Evolutionary conservation across 2,888 invertebrate species (phyloP), one percentile per base, ranked within the genome.

Genomic region (Ormyrus nitidulus): DNA sequence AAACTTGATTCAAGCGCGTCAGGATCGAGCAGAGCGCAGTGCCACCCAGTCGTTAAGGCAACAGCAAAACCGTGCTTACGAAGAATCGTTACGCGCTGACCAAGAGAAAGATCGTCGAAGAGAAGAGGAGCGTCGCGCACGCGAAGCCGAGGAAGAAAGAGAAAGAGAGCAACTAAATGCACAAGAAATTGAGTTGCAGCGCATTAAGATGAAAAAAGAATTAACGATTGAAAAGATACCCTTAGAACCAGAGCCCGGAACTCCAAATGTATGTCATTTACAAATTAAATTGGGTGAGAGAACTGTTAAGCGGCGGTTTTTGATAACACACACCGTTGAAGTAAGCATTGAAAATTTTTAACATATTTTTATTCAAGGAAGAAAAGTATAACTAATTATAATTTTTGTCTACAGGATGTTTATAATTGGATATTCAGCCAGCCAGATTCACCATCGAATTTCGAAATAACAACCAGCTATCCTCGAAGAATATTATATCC

Each of bases 351-450:
- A 59, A 13, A n/a, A 58, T 49, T 34, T 68, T 4, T 34, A 34
- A 34, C 34, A 34, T 34, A 34, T 34, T 34, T 34, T 34, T 34
- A 34, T 34, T 0, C 4, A 34, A 34, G 34, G 34, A 2, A 34
- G 34, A 34, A 34, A 34, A 34, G 34, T 34, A 34, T 34, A 68
- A 5, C 9, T 62, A 75, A 54, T 56, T 19, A 53, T 56, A 10
- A 10, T 11, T 53, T 64, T 75, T 59, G 83, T 84, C 82, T 93
- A 53, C 92, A 99, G 98, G 96, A 96, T 89, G 93, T 99, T 82
- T 98, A 97, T 91, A 95, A 97, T 91, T 99, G 96, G 92, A 96
- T 99, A 84, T 98, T 98, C 92, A 98, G 98, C 89, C 97, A 99
- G 91, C 97, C 97, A 5, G 94, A 95, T 85, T 95, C 98, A 11